Conservation (phyloP, 92 coral and sea anemone species). For the Palythoa grandis region DNA sequence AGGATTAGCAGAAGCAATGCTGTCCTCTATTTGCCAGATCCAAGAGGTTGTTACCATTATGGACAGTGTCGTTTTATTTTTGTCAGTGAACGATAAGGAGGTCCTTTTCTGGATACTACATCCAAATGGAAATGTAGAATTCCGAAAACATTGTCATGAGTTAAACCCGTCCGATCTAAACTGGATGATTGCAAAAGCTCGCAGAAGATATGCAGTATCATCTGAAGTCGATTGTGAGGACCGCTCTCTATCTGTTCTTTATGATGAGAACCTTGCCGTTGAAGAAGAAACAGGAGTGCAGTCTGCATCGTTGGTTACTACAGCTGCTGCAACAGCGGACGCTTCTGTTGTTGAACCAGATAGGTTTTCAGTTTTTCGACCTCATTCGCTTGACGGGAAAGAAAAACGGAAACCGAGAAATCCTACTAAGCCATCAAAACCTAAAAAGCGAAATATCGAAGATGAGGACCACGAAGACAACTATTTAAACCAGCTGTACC, state of each 20-base stretch:
- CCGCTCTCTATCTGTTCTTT: neutral
- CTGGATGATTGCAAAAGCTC: neutral
- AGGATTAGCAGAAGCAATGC: neutral
- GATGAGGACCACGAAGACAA: neutral
- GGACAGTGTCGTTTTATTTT: neutral
- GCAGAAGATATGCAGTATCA: neutral
- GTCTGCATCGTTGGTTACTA: neutral
- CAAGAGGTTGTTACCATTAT: neutral
- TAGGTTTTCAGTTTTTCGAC: neutral
- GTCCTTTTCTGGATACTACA: neutral
- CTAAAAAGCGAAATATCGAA: neutral
- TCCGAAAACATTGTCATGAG: neutral
- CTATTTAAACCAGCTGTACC: neutral
- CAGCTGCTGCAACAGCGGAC: neutral
- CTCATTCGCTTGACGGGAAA: neutral
- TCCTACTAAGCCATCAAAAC: neutral
- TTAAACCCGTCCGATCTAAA: neutral
- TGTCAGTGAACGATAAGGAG: neutral
- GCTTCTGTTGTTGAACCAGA: neutral
- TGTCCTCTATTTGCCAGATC: neutral
- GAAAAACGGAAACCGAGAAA: neutral
- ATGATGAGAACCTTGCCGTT: neutral
- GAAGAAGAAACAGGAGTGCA: neutral
- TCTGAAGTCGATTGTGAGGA: neutral
- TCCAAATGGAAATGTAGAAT: neutral